Evolutionary conservation across 2,888 invertebrate species (phyloP), one percentile per base, ranked within the genome.

Genomic region (Latrodectus elegans): DNA sequence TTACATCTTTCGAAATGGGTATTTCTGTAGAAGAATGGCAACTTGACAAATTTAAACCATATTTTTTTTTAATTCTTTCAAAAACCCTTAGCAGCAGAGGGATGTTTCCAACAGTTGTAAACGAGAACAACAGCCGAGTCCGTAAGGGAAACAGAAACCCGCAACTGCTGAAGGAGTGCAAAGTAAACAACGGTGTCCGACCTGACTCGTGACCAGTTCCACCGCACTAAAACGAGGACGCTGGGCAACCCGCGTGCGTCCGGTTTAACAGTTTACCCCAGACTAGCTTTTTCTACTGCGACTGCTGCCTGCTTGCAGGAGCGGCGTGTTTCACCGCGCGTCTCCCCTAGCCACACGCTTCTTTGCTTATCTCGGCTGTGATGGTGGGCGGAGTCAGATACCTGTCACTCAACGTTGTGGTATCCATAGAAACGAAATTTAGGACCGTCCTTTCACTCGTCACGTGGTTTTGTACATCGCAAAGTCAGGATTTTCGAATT

Each of bases 351-450:
- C 79, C 55, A 73, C 82, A 64, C 38, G 82, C 82, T 68, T 74
- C 82, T 75, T 74, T 74, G 82, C 73, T 60, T 55, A 84, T 70
- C 72, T 85, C 89, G 78, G 75, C 60, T 60, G 72, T 85, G 64
- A 51, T 15, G 64, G 53, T 67, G 77, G 89, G 89, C 78, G 89
- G 89, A 64, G 75, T 78, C 77, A 80, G n/a, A 14, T 49, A 26
- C 53, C 73, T 71, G 89, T 85, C 89, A 74, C 68, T 89, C 89
- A 89, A 85, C 65, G 38, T 49, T 64, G 74, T 64, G 17, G 88
- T 88, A 82, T 68, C 74, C 88, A 70, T 77, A 84, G 88, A 77
- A 52, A 84, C 80, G 72, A 75, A 75, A 71, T 53, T 65, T 65
- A 73, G 77, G 81, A 64, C 60, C 72, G 76, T 64, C 81, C 77